These are phyloP conservation scores for Cariama cristata DNA, from an alignment of 2,113 vertebrate species.

Conservation along the genomic window DNA sequence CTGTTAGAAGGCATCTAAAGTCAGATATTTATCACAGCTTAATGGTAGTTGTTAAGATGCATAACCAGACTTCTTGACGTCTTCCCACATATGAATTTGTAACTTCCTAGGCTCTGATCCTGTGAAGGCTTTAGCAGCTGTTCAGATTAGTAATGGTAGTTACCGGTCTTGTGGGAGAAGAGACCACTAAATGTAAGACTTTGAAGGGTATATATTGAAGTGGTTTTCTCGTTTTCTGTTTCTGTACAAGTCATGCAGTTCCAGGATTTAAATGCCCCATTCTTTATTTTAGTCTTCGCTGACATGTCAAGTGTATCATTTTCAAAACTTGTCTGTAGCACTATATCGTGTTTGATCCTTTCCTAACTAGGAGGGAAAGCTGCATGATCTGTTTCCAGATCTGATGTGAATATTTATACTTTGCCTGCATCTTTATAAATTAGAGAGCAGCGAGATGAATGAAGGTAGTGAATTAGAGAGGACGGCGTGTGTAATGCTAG, in stretches of 20 bases:
- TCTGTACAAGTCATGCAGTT: not conserved
- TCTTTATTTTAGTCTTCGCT: conserved; percentile 6
- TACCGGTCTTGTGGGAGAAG: not conserved
- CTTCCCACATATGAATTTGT: not conserved
- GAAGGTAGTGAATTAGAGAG: conserved; percentile 56
- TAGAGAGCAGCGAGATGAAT: conserved; percentile 67
- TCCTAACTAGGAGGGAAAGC: conserved; percentile 37
- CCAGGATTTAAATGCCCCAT: not conserved
- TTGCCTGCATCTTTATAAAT: conserved; percentile 60
- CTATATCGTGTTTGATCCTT: conserved; percentile 46
- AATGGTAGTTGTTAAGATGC: not conserved
- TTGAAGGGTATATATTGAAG: not conserved
- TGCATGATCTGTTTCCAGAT: conserved; percentile 47
- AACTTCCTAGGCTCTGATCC: not conserved
- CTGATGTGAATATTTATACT: conserved; percentile 71
- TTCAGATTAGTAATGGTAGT: not conserved
- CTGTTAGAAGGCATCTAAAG: too few relatives aligned
- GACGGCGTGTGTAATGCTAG: conserved; percentile 40
- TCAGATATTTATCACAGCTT: not conserved
- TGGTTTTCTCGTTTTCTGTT: not conserved
- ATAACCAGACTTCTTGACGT: not conserved
- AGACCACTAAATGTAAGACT: not conserved
- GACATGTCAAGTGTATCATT: not conserved
- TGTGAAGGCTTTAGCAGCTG: not conserved
- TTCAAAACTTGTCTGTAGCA: conserved; percentile 10